Evolutionary conservation across 2,888 invertebrate genomes (phyloP), one percentile per base, ranked within the genome.

Genomic region (Dryomyza anilis): DNA sequence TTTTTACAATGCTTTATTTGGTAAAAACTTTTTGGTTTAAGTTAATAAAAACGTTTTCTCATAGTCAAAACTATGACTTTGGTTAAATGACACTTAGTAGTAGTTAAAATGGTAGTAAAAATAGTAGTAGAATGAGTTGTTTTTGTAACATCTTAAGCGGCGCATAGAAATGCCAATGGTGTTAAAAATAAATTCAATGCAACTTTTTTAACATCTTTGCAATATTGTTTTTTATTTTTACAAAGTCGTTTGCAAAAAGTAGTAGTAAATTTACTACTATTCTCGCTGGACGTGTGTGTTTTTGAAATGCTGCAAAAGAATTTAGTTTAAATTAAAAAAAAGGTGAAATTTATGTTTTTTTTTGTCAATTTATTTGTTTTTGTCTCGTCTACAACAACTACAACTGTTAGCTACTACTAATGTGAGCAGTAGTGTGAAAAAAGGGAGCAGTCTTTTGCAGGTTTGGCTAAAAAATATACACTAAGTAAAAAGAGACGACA

Each of bases 141-240:
- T 65, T 39, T 30, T 56, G 64, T 65, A 30, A 36, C 48, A 21
- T 45, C 57, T 70, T 71, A 89, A 84, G 89, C 89, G 84, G 89
- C 89, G 86, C 87, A 89, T 85, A 89, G 88, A 88, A 89, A 89
- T 86, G 89, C 89, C 87, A 89, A 89, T 84, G 89, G 89, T 86
- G 89, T 88, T 86, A 89, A 86, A 85, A 89, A 87, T 85, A 89
- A 87, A 88, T 89, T 89, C 86, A 89, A 87, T 84, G 89, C 89
- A 86, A 88, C 89, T 89, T 89, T 89, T 88, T 89, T 89, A 86
- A 89, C n/a, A n/a, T n/a, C 88, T 56, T 56, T 56, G 23, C 23
- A 21, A 16, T 4, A 19, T 43, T 43, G n/a, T 56, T 19, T 56
- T 8, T 21, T 19, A 16, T 7, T 56, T 36, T 33, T 59, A 27